These are phyloP conservation scores for Ruditapes philippinarum DNA, from an alignment of 1,140 invertebrate genomes.

Conservation along the genomic window DNA sequence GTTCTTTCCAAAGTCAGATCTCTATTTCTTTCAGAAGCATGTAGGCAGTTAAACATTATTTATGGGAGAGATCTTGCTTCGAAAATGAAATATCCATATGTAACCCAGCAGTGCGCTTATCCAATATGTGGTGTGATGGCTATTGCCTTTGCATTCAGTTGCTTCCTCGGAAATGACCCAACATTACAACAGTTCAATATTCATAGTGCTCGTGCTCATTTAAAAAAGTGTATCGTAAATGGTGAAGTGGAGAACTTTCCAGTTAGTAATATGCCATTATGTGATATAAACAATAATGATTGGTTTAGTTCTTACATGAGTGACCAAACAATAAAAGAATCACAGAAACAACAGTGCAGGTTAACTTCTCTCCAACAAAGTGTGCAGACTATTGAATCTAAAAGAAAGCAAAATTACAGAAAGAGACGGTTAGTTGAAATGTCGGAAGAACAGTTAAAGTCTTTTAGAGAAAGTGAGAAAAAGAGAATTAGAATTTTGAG, in stretches of 20 bases:
- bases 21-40: too few species aligned
- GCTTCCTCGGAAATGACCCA: constrained; percentile 23
- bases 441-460: constrained; percentile 23
- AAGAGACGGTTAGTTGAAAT: constrained; percentile 12
- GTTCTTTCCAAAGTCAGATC: too few species aligned
- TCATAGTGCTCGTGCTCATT: constrained; percentile 25
- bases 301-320: constrained; percentile 26
- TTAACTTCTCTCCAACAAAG: constrained; percentile 4
- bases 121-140: constrained; percentile 49
- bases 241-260: constrained; percentile 35
- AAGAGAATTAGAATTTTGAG: constrained; percentile 42
- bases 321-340: constrained; percentile 37
- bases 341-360: constrained; percentile 27
- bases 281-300: constrained; percentile 20
- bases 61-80: constrained; percentile 29
- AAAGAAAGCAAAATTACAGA: constrained; percentile 10
- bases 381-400: constrained; percentile 1
- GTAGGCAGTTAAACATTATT: constrained; percentile 24
- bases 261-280: constrained; percentile 5
- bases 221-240: constrained; percentile 23
- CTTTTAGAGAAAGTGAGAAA: constrained; percentile 38
- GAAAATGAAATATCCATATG: constrained; percentile 25
- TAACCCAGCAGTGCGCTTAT: constrained; percentile 18
- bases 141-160: constrained; percentile 36
- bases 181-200: constrained; percentile 21